Percentiles rank a stretch among this genome's conserved stretches.
These are phyloP conservation scores for Patiria miniata DNA, from an alignment of 35 echinoderm and acorn worm genomes.

Conservation along the genomic window DNA sequence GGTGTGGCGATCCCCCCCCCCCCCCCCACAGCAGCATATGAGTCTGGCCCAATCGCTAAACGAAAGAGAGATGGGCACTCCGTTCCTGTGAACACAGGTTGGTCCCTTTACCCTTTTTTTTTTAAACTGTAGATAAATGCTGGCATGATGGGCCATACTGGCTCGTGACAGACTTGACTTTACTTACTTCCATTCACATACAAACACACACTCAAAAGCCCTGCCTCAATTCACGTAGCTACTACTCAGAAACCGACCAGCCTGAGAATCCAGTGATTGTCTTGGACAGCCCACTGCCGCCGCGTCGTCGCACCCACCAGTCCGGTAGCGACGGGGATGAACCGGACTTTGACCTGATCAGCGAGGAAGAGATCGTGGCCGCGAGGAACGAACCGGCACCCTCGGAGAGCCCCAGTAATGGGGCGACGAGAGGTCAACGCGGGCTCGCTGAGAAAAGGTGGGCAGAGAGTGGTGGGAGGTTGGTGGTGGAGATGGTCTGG, in stretches of 20 bases:
- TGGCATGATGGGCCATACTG: too few relatives aligned
- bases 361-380: conserved; percentile 75
- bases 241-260: background rate
- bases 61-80: too few relatives aligned
- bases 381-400: conserved; percentile 32
- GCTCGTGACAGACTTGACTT: too few relatives aligned
- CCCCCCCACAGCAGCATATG: too few relatives aligned
- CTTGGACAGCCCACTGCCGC: conserved; percentile 29
- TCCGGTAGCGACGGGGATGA: conserved; percentile 32
- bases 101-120: too few relatives aligned
- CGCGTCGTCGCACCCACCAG: background rate
- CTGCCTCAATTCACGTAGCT: background rate
- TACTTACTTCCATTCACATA: too few relatives aligned
- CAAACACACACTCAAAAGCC: too few relatives aligned
- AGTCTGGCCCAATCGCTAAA: too few relatives aligned
- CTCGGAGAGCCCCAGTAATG: background rate
- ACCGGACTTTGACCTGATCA: conserved; percentile 83
- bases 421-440: background rate
- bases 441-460: conserved; percentile 10
- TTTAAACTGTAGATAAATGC: too few relatives aligned
- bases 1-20: too few relatives aligned
- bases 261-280: conserved; percentile 39
- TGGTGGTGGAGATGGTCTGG: too few relatives aligned
- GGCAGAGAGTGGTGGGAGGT: background rate
- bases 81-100: too few relatives aligned